Evolutionary conservation across 1,140 invertebrate species (phyloP).

Genomic region (Lordiphosa clarofinis): DNA sequence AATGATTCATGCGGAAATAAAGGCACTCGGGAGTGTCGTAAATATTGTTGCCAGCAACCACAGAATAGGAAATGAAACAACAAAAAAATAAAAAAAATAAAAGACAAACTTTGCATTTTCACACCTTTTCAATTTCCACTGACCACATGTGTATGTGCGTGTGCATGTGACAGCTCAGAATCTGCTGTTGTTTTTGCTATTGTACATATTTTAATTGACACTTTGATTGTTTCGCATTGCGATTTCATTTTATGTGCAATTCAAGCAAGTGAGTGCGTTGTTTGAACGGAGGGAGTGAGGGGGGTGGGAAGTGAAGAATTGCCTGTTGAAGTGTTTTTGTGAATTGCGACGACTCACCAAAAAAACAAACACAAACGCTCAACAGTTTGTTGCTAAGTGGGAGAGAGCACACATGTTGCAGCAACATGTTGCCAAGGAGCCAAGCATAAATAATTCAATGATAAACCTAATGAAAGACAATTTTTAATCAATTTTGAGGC

Average conservation of each 20-base stretch:
- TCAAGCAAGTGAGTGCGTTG: constrained; percentile 30
- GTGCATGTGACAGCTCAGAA: no score
- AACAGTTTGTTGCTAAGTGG: constrained; percentile 65
- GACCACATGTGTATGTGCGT: constrained; percentile 11
- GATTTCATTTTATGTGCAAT: constrained; percentile 62
- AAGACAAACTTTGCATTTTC: constrained; percentile 43
- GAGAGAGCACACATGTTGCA: constrained; percentile 9
- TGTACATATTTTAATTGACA: constrained; percentile 70
- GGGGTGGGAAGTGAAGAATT: constrained; percentile 26
- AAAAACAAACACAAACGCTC: constrained; percentile 36
- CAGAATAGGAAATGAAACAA: constrained; percentile 17
- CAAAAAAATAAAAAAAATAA: constrained; percentile 19
- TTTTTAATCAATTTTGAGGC: no score
- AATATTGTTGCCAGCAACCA: constrained; percentile 55
- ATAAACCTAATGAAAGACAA: no score
- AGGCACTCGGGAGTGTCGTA: constrained; percentile 65
- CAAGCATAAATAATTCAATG: not conserved
- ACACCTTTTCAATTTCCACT: constrained; percentile 30
- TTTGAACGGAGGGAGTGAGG: not conserved
- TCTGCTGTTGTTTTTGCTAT: constrained; percentile 16
- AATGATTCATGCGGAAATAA: constrained; percentile 76
- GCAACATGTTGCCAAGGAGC: constrained; percentile 8
- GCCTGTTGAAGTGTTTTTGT: constrained; percentile 55
- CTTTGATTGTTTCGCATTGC: constrained; percentile 66
- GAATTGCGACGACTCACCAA: constrained; percentile 65